Conservation (phyloP, 2,888 invertebrate species). For the Cantharis lateralis region DNA sequence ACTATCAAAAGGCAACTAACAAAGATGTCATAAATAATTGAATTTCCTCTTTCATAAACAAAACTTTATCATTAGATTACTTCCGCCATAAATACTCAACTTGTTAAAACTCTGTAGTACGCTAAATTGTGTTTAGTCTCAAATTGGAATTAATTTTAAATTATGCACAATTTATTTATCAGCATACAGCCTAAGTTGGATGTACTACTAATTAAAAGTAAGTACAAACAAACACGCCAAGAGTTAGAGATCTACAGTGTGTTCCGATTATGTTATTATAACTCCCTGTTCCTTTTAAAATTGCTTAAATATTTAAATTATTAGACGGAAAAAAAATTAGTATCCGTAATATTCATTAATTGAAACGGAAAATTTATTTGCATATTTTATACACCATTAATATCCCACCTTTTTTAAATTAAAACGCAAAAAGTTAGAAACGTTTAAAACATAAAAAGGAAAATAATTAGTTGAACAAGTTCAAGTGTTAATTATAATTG, state of each 20-base stretch:
- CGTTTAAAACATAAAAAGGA: not conserved
- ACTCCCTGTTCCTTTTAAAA: too few relatives aligned
- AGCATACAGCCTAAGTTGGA: not conserved
- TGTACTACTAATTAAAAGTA: not conserved
- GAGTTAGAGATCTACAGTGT: not conserved
- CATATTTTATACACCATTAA: not conserved
- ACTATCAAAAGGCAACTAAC: not conserved
- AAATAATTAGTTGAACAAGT: not conserved
- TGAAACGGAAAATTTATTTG: not conserved
- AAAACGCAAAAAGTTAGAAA: not conserved
- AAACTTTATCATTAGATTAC: constrained; percentile 22
- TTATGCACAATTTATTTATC: constrained; percentile 2
- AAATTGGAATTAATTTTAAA: constrained; percentile 11
- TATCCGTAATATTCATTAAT: not conserved
- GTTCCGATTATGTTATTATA: too few relatives aligned
- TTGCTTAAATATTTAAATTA: not conserved
- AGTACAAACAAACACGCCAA: not conserved
- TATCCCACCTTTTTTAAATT: not conserved
- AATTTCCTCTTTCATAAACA: constrained; percentile 4
- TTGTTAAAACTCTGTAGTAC: constrained; percentile 15
- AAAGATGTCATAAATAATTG: not conserved
- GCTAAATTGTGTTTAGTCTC: constrained; percentile 21
- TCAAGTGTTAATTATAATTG: not conserved
- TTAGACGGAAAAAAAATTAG: not conserved
- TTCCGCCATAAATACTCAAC: constrained; percentile 18